phyloP scores from a whole-genome alignment of 1,140 invertebrate species.

The Thaumetopoea pityocampa region DNA sequence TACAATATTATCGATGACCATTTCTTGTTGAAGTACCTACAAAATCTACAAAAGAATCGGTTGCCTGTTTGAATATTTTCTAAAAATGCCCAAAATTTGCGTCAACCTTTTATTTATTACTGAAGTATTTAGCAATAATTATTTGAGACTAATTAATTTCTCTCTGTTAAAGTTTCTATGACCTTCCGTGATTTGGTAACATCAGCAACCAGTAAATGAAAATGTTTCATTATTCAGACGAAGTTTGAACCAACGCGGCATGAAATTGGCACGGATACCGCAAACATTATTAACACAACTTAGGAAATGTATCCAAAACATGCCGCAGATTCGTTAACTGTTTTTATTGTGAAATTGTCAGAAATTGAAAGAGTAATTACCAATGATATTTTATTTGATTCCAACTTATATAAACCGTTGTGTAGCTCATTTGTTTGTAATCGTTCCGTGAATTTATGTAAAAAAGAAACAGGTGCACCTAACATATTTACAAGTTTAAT shows the following conservation, averaged over 20 bases:
- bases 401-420: too few relatives aligned
- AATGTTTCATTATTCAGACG: slow-evolving; percentile 11
- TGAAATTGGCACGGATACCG: slow-evolving; percentile 21
- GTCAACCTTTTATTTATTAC: slow-evolving; percentile 2
- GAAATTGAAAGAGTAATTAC: not conserved
- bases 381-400: too few relatives aligned
- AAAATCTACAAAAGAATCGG: not conserved
- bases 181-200: slow-evolving; percentile 17
- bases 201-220: slow-evolving; percentile 15
- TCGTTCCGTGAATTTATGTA: too few relatives aligned
- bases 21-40: too few relatives aligned
- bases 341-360: slow-evolving; percentile 2
- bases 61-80: slow-evolving; percentile 2
- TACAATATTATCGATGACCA: too few relatives aligned
- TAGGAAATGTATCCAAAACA: slow-evolving; percentile 9
- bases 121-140: not conserved
- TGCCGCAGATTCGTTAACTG: not conserved
- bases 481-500: too few relatives aligned
- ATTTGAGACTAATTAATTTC: slow-evolving; percentile 5
- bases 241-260: slow-evolving; percentile 16
- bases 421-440: too few relatives aligned
- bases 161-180: slow-evolving; percentile 7
- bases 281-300: slow-evolving; percentile 4
- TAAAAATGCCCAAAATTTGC: slow-evolving; percentile 1
- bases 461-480: too few relatives aligned